A percentile compares a stretch with the other conserved stretches of the same genome.
These are phyloP conservation scores for Thaumatotibia leucotreta DNA, from an alignment of 1,140 invertebrate genomes.

Conservation along the genomic window DNA sequence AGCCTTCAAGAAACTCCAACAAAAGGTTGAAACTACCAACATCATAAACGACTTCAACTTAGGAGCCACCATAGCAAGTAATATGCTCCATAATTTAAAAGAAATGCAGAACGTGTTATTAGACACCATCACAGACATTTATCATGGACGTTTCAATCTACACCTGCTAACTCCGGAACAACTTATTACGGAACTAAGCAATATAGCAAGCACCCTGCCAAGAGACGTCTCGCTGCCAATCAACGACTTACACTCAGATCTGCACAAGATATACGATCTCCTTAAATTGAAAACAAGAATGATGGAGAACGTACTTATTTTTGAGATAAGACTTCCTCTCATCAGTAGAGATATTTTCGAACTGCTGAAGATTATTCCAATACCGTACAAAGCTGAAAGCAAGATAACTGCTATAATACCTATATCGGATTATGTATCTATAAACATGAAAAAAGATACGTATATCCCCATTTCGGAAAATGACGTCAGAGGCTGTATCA, in stretches of 20 bases:
- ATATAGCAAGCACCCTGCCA: neutral
- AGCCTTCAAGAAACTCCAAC: neutral
- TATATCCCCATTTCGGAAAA: too few relatives aligned
- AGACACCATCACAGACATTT: neutral
- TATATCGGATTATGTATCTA: too few relatives aligned
- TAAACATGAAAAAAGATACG: too few relatives aligned
- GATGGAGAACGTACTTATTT: too few relatives aligned
- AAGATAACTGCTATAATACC: too few relatives aligned
- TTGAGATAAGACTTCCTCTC: neutral
- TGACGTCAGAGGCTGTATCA: too few relatives aligned
- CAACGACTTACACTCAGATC: neutral
- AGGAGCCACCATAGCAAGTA: neutral
- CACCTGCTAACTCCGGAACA: neutral
- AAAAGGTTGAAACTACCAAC: neutral
- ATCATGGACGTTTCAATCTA: neutral
- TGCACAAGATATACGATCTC: too few relatives aligned
- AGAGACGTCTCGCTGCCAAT: neutral
- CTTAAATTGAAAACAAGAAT: too few relatives aligned
- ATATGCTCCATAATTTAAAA: too few relatives aligned
- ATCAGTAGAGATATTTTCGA: neutral
- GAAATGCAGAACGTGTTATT: neutral
- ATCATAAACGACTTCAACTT: neutral
- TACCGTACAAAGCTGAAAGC: too few relatives aligned
- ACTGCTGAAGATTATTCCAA: neutral
- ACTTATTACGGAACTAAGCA: neutral